Conservation (phyloP, 2,797 vertebrate species). For the Tokudaia tokunoshimensis region DNA sequence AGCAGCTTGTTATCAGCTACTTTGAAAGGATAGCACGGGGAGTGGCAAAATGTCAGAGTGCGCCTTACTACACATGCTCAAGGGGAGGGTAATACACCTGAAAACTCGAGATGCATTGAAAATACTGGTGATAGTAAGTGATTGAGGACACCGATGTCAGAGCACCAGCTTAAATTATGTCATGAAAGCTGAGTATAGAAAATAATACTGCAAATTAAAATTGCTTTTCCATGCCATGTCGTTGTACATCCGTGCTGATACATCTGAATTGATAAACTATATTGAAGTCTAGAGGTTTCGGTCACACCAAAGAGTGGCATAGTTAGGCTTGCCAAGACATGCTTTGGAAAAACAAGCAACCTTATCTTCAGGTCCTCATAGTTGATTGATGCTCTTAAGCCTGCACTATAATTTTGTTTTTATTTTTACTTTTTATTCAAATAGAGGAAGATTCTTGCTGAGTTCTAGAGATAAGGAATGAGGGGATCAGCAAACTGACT, state of each 20-base stretch:
- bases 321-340: not conserved
- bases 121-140: not conserved
- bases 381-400: not conserved
- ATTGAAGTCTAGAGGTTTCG: not conserved
- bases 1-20: not conserved
- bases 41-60: not conserved
- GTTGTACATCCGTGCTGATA: not conserved
- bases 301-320: not conserved
- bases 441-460: not conserved
- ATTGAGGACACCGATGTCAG: not conserved
- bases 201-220: slow-evolving; percentile 1
- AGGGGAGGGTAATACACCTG: not conserved
- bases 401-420: not conserved
- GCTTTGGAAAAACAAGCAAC: not conserved
- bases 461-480: not conserved
- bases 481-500: not conserved
- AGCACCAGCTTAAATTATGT: not conserved
- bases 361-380: not conserved
- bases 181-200: not conserved
- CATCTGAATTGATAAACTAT: not conserved
- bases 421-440: slow-evolving; percentile 27
- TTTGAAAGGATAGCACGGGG: not conserved
- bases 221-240: not conserved
- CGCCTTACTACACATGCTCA: not conserved
- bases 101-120: not conserved